Evolutionary conservation across 2,888 invertebrate genomes (phyloP), one percentile per base, ranked within the genome.

Genomic region (Ophraella communa): DNA sequence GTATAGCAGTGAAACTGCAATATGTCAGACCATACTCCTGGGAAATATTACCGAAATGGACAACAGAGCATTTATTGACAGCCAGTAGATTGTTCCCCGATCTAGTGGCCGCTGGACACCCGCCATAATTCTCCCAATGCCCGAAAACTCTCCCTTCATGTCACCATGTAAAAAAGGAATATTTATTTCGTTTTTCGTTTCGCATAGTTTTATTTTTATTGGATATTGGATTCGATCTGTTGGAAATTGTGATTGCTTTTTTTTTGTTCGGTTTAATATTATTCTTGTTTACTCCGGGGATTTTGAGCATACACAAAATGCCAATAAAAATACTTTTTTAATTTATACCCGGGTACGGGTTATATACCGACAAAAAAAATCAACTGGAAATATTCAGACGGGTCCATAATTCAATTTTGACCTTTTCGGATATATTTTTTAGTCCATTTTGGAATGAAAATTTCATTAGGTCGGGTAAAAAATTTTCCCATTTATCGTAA

Each of bases 61-160:
- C 78, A 74, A 74, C 74, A 73, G 76, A 77, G 77, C 79, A 77
- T 82, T 82, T 82, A 81, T 82, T 81, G 82, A 81, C 81, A 82
- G 80, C 76, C 76, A 78, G 77, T 80, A 80, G 80, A 82, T 82
- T 80, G 81, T 81, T 79, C 80, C 76, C 77, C 81, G 78, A 81
- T 81, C 80, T 78, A 78, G 74, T 79, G 78, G 78, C 78, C 79
- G 77, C 78, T 74, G 80, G 80, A 80, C 80, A 78, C 76, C 77
- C 77, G 79, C 81, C 78, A 81, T 81, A 81, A 81, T 78, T 81
- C 80, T 79, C 76, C 74, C 74, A 76, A 77, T 73, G 75, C 74
- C 73, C 39, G 58, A 64, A 47, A 47, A 11, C 65, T 65, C 64
- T 64, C 71, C 70, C 66, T 62, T 59, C 66, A 55, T 71, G 74